A percentile compares a stretch with the other conserved stretches of the same genome.
Evolutionary conservation across 2,113 vertebrate species (phyloP).

Genomic region (Uropsilus gracilis): DNA sequence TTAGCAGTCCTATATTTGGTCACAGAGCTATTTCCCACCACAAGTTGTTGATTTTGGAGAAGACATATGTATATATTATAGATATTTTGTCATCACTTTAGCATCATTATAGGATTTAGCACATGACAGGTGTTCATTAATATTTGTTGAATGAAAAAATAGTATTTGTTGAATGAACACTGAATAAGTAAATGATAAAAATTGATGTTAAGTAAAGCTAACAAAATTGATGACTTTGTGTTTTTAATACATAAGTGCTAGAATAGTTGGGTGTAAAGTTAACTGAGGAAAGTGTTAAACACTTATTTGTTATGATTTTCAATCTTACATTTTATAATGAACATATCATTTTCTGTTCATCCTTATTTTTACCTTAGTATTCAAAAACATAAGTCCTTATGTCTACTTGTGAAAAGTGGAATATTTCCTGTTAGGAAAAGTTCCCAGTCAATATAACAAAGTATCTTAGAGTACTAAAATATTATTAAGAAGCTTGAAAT

Average conservation of each 20-base stretch:
- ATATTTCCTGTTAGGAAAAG: neutral
- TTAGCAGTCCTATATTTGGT: neutral
- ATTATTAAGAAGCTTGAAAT: constrained; percentile 19
- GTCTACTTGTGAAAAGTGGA: neutral
- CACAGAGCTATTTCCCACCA: neutral
- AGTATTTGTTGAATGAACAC: neutral
- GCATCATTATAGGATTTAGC: neutral
- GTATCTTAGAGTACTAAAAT: neutral
- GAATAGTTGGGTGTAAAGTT: neutral
- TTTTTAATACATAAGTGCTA: neutral
- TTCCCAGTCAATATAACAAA: neutral
- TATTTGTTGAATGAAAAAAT: too few species aligned
- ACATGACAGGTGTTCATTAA: neutral
- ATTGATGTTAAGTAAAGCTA: neutral
- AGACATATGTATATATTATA: neutral
- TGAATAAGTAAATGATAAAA: neutral
- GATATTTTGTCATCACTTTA: neutral
- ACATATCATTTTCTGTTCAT: neutral
- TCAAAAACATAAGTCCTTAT: neutral
- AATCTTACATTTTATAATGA: neutral
- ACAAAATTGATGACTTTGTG: neutral
- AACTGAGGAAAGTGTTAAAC: neutral
- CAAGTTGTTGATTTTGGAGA: neutral
- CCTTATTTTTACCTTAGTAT: neutral
- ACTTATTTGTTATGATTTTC: neutral